Evolutionary conservation across 2,113 vertebrate genomes (phyloP).

Genomic region (Erpornis zantholeuca): DNA sequence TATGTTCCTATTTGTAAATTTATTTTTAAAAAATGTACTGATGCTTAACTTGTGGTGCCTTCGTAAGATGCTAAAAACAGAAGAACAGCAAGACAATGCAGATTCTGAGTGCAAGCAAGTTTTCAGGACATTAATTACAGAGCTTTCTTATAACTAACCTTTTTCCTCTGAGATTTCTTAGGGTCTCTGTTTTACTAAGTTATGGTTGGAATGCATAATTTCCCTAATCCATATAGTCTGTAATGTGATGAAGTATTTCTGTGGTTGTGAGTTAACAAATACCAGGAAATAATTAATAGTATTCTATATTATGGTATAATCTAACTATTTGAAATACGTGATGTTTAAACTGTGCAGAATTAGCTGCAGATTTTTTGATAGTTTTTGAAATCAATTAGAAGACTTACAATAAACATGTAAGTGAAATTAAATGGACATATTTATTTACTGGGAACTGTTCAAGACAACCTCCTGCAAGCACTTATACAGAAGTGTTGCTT

Average conservation of each 20-base stretch:
- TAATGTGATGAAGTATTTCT: neutral
- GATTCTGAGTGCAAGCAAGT: neutral
- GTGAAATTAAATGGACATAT: neutral
- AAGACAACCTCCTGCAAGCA: neutral
- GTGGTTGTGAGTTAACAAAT: neutral
- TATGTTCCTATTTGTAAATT: neutral
- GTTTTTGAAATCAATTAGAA: neutral
- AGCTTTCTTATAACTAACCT: neutral
- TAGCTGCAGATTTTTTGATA: neutral
- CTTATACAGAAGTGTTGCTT: neutral
- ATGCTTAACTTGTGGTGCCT: neutral
- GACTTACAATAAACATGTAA: neutral
- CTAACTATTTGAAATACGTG: neutral
- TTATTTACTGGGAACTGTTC: neutral
- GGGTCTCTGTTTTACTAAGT: neutral
- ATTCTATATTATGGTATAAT: neutral
- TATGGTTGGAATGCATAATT: neutral
- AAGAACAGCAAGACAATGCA: neutral
- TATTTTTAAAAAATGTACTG: neutral
- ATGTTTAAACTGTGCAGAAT: neutral
- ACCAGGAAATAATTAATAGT: neutral
- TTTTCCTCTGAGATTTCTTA: neutral
- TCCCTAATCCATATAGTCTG: neutral
- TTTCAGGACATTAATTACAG: neutral
- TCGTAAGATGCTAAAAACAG: neutral